Evolutionary conservation across 2,797 vertebrate genomes (phyloP), one percentile per base, ranked within the genome.

Genomic region (Gallinago stenura): DNA sequence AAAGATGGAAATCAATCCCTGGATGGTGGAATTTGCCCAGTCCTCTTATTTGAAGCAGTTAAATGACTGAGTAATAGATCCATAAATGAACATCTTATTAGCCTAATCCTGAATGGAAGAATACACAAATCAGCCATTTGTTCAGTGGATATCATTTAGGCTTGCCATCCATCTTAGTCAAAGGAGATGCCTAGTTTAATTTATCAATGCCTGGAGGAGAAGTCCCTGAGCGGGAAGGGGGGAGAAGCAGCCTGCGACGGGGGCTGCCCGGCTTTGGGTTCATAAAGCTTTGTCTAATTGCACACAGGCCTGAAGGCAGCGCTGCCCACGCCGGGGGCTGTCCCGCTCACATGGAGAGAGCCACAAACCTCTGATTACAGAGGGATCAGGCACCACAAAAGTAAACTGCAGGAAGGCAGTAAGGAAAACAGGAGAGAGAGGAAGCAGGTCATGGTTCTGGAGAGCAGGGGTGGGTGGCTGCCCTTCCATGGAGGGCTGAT

Each of bases 11-110:
- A 87, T 85, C 82, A 90, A 30, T 87, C 65, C 70, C 70, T 39
- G 41, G 66, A 53, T 75, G 61, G 89, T 69, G 65, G 69, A 86
- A 91, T 89, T 91, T 75, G 15, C 89, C 81, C 0, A 0, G 45
- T 91, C 72, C 77, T 91, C 45, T 68, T 95, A 85, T 95, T 92
- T 93, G 92, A 94, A 46, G 84, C 91, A 96, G 91, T 94, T 96
- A 97, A 98, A 96, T 96, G 95, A 97, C 97, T 97, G 93, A 95
- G 94, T 98, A 98, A 98, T 98, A 97, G 96, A 97, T 97, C 97
- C 92, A 97, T 98, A 98, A 98, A 97, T 73, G 95, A 97, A 97
- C 97, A 98, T 98, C 98, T 98, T 98, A 98, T 98, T 98, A 98
- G 98, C 95, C 97, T 97, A 96, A 97, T 98, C 98, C 98, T 97